Evolutionary conservation across 2,113 vertebrate genomes (phyloP), one percentile per base, ranked within the genome.

Genomic region (Caranx melampygus): DNA sequence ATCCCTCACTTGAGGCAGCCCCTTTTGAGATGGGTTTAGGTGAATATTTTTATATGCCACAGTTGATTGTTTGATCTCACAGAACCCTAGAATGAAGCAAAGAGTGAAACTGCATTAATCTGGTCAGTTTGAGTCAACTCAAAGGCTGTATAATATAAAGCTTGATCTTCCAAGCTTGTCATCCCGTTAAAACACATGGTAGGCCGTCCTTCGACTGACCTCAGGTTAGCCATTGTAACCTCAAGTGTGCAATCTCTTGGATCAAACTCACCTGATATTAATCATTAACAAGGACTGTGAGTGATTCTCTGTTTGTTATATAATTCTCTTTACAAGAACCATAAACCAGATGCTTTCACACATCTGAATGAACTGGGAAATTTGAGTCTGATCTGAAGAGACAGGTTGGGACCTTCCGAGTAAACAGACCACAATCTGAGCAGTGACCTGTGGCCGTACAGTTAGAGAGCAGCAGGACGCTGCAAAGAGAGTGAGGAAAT

Each of bases 311-410:
- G 16, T 40, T 6, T 13, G 14, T 33, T 55, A 73, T 10, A 73
- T 45, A 67, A 31, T 35, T 52, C 49, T 51, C 51, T 40, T 61
- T 8, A 55, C 55, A 33, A 70, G 42, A 47, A 4, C 16, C n/a
- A 55, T 51, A 64, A 68, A 58, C 18, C 6, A 73, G 20, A 60
- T 34, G 6, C 33, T 71, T 64, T 66, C 60, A 42, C 69, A 35
- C 52, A 60, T 63, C 33, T 65, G 40, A 54, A 79, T 78, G 78
- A 89, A 88, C 45, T 47, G 57, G 44, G 51, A 42, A 12, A 31
- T 31, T 44, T 84, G 88, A 90, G 79, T 70, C 65, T 89, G 73
- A 92, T 82, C 20, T 35, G 26, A 62, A 69, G 72, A 78, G 91
- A 88, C 88, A 61, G 21, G 72, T 68, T 33, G 31, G 58, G 72